Conservation (phyloP, 2,113 vertebrate genomes). For the Eubucco bourcierii region DNA sequence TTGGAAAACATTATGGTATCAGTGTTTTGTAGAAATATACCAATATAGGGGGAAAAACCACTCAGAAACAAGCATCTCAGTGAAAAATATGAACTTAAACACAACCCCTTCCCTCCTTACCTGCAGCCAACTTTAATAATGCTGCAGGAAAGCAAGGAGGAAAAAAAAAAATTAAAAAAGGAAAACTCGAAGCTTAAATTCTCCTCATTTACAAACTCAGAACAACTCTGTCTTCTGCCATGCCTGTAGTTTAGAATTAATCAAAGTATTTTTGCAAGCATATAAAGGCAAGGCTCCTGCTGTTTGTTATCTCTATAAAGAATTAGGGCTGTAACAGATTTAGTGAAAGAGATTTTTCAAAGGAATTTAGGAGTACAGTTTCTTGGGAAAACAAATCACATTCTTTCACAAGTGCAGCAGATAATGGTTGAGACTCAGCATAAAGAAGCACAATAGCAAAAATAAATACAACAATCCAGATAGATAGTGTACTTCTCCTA, state of each 20-base stretch:
- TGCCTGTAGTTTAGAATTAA: not conserved
- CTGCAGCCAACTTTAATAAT: not conserved
- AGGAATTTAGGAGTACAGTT: not conserved
- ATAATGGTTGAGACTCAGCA: not conserved
- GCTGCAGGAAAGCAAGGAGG: not conserved
- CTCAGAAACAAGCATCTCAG: not conserved
- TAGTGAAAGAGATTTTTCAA: not conserved
- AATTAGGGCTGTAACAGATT: not conserved
- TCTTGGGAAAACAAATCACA: constrained; percentile 17
- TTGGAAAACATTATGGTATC: not conserved
- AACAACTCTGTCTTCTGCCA: not conserved
- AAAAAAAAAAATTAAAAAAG: rapidly evolving
- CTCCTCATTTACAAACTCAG: not conserved
- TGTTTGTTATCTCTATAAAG: not conserved
- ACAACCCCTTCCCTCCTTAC: not conserved
- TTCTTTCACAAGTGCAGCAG: not conserved
- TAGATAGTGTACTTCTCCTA: not conserved
- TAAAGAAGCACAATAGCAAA: constrained; percentile 2
- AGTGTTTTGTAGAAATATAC: not conserved
- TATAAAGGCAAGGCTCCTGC: not conserved
- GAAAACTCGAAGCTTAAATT: not conserved
- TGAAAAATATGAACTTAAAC: not conserved
- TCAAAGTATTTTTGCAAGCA: not conserved
- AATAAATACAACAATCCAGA: not conserved
- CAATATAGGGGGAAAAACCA: not conserved